phyloP scores from a whole-genome alignment of 2,113 vertebrate species.

The Sapayoa aenigma region DNA sequence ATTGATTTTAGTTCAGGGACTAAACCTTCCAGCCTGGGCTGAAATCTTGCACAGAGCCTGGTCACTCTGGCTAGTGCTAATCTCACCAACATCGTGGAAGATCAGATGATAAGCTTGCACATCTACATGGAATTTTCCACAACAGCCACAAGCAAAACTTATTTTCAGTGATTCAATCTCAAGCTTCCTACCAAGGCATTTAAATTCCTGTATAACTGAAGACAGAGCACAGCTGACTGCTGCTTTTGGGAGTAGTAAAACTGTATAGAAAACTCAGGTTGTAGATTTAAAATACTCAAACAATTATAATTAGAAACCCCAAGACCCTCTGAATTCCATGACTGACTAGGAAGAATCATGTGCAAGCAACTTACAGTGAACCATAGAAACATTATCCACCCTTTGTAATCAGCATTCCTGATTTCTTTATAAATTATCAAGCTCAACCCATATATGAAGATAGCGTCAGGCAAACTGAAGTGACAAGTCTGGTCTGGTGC shows the following conservation, averaged over 20 bases:
- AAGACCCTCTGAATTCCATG: not conserved
- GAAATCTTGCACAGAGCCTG: not conserved
- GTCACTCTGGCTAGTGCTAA: not conserved
- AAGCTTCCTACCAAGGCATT: conserved; percentile 20
- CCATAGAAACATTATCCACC: not conserved
- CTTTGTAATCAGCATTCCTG: not conserved
- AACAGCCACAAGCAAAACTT: conserved; percentile 2
- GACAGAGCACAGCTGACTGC: not conserved
- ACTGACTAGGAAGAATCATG: not conserved
- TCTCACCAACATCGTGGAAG: not conserved
- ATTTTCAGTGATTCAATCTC: conserved; percentile 22
- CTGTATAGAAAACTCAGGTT: not conserved
- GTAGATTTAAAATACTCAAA: not conserved
- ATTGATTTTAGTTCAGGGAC: not conserved
- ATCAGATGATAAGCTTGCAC: conserved; percentile 21
- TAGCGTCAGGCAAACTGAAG: not conserved
- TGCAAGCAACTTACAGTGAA: not conserved
- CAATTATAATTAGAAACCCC: not conserved
- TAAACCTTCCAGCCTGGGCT: not conserved
- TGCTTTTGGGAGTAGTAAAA: not conserved
- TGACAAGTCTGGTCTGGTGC: not conserved
- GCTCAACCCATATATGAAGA: not conserved
- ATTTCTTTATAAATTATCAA: not conserved
- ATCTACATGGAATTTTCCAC: conserved; percentile 31
- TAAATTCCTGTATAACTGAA: not conserved